Evolutionary conservation across 2,888 invertebrate genomes (phyloP).

Genomic region (Polydrusus cervinus): DNA sequence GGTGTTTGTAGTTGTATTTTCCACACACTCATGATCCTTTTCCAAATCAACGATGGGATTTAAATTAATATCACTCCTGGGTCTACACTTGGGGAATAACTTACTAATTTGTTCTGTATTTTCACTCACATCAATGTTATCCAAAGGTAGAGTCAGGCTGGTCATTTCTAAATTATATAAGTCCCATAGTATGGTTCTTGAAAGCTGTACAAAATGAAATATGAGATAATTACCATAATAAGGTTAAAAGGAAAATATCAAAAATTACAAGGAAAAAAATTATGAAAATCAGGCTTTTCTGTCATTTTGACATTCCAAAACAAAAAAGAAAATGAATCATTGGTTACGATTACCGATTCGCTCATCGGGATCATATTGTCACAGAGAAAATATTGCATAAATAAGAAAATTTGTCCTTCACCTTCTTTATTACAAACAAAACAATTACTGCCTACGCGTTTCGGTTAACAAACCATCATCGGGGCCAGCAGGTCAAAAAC

Average conservation of each 20-base stretch:
- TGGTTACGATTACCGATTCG: not conserved
- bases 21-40: conserved; percentile 69
- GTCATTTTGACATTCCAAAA: conserved; percentile 20
- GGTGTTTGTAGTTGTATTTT: conserved; percentile 69
- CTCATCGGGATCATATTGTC: not conserved
- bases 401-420: too few species aligned
- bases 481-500: too few species aligned
- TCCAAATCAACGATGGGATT: conserved; percentile 71
- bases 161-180: conserved; percentile 68
- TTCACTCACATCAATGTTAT: conserved; percentile 72
- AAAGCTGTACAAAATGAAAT: conserved; percentile 45
- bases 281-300: conserved; percentile 1
- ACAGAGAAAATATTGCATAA: too few species aligned
- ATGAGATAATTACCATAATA: conserved; percentile 1
- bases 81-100: conserved; percentile 91
- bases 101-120: conserved; percentile 85
- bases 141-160: conserved; percentile 70
- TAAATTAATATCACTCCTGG: conserved; percentile 77
- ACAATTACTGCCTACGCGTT: too few species aligned
- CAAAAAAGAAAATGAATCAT: conserved; percentile 36
- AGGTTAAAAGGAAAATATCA: conserved; percentile 1
- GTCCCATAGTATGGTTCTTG: conserved; percentile 57
- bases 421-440: too few species aligned
- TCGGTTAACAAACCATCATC: too few species aligned
- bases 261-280: conserved; percentile 13